phyloP scores from a whole-genome alignment of 2,113 vertebrate genomes.

The Chroicocephalus ridibundus region DNA sequence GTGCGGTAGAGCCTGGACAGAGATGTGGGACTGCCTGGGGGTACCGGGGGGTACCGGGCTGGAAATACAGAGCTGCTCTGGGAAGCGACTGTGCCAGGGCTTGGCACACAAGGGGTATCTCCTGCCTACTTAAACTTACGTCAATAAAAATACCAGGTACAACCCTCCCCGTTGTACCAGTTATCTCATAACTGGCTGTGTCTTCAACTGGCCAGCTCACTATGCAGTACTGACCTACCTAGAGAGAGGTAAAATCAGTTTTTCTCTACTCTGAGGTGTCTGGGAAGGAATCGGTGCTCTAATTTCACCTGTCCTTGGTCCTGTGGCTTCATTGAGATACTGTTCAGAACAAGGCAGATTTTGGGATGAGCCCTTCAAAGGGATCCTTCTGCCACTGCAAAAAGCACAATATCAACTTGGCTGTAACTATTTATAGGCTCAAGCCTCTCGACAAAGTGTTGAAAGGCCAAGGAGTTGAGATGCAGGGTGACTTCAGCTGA shows the following conservation, averaged over 20 bases:
- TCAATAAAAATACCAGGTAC: background rate
- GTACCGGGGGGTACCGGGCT: background rate
- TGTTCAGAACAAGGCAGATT: background rate
- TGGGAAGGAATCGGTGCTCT: background rate
- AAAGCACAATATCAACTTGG: background rate
- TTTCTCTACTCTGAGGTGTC: background rate
- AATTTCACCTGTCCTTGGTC: background rate
- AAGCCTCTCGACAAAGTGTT: background rate
- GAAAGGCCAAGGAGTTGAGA: slow-evolving; percentile 11
- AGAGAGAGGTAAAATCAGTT: too few relatives aligned
- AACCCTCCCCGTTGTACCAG: background rate
- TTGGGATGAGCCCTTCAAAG: background rate
- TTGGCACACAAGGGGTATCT: background rate
- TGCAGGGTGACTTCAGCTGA: background rate
- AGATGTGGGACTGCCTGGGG: background rate
- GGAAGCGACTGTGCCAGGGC: too few relatives aligned
- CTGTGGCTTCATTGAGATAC: background rate
- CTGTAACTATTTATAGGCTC: background rate
- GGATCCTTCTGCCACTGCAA: background rate
- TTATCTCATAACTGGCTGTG: background rate
- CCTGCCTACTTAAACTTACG: background rate
- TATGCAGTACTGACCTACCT: background rate
- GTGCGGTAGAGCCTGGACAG: background rate
- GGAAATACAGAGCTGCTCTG: background rate
- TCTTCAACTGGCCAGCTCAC: background rate